These are phyloP conservation scores for Himantopus leucocephalus DNA, from an alignment of 2,113 vertebrate genomes.

Conservation along the genomic window DNA sequence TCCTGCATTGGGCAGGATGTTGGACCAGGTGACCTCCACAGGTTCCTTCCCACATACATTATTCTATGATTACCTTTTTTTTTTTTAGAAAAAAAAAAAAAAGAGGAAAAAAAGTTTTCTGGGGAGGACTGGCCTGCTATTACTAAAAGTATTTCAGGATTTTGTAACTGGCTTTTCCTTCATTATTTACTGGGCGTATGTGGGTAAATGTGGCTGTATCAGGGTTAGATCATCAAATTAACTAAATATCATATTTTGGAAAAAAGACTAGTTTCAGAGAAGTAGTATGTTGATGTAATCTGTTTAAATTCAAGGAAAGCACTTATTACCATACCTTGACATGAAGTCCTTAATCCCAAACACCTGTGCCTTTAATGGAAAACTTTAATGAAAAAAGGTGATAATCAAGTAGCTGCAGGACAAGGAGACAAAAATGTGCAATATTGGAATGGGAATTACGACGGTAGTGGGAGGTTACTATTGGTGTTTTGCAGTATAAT, in stretches of 20 bases:
- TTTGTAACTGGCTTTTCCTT: background rate
- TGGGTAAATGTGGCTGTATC: background rate
- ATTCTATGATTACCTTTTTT: background rate
- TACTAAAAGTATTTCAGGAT: background rate
- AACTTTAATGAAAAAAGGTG: background rate
- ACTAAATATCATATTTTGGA: background rate
- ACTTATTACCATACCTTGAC: background rate
- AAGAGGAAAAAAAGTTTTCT: background rate
- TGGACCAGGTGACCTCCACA: background rate
- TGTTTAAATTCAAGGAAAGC: background rate
- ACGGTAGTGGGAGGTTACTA: background rate
- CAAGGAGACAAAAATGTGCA: background rate
- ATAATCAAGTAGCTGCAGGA: background rate
- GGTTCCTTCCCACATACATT: background rate
- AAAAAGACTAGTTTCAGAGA: background rate
- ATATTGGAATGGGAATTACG: background rate
- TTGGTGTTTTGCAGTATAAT: background rate
- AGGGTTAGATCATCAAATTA: background rate
- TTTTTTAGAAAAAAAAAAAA: background rate
- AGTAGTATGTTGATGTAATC: background rate
- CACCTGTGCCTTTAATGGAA: background rate
- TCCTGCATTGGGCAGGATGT: background rate
- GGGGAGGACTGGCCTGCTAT: background rate
- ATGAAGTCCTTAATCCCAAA: background rate
- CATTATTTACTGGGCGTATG: background rate